Conservation (phyloP, 2,888 invertebrate species). For the Deilephila porcellus region DNA sequence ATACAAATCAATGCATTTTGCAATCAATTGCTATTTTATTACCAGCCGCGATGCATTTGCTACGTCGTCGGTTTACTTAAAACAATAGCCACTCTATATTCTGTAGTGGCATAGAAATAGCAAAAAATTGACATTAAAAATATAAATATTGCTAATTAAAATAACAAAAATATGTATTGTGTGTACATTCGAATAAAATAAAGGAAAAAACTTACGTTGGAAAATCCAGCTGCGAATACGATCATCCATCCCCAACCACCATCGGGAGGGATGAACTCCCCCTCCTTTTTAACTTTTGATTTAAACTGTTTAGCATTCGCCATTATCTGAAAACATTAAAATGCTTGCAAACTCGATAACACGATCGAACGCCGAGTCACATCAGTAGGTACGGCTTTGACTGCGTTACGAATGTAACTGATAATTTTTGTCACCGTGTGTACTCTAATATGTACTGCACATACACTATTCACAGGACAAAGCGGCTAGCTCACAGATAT, state of each 20-base stretch:
- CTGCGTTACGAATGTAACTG: constrained; percentile 53
- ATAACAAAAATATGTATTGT: too few species aligned
- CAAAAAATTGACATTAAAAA: not conserved
- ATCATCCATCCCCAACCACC: constrained; percentile 92
- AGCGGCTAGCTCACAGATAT: constrained; percentile 22
- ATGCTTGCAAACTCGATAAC: not conserved
- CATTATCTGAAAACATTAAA: constrained; percentile 51
- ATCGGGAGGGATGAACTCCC: constrained; percentile 88
- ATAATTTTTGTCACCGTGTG: constrained; percentile 48
- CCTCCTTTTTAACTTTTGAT: constrained; percentile 72
- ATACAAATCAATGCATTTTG: too few species aligned
- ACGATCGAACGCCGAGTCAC: not conserved
- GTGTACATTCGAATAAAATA: not conserved
- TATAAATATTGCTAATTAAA: not conserved
- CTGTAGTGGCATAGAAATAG: too few species aligned
- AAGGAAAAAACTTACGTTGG: constrained; percentile 85
- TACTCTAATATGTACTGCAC: constrained; percentile 35
- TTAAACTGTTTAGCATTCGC: constrained; percentile 57
- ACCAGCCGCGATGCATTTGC: too few species aligned
- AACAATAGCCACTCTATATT: too few species aligned
- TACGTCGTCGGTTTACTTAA: too few species aligned
- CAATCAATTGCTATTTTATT: too few species aligned
- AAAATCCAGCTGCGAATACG: constrained; percentile 88
- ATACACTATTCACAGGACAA: constrained; percentile 31
- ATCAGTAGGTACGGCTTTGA: constrained; percentile 41